A percentile compares a stretch with the other conserved stretches of the same genome.
These are phyloP conservation scores for Gorsachius goisagi DNA, from an alignment of 2,113 vertebrate species.

Conservation along the genomic window DNA sequence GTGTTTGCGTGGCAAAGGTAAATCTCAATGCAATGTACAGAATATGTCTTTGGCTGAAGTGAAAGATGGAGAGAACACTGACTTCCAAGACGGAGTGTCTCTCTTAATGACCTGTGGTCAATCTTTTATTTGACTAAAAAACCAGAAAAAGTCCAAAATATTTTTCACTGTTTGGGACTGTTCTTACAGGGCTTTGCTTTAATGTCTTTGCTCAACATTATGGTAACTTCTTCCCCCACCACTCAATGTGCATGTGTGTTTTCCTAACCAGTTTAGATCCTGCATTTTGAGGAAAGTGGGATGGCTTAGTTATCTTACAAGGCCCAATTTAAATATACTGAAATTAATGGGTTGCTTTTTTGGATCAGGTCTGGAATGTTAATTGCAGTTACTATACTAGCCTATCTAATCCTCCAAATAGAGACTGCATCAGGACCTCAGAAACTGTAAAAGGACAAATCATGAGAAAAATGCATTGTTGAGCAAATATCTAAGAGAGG, in stretches of 20 bases:
- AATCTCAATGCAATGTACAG: background rate
- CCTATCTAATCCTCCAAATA: background rate
- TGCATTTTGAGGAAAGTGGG: background rate
- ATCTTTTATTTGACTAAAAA: background rate
- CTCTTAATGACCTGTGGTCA: background rate
- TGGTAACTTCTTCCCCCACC: background rate
- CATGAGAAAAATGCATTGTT: background rate
- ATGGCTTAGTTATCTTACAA: background rate
- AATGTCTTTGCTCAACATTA: background rate
- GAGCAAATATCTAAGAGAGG: background rate
- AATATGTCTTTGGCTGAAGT: background rate
- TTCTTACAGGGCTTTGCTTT: background rate
- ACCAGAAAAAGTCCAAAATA: background rate
- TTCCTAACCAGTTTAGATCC: background rate
- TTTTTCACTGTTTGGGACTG: background rate
- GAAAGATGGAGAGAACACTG: background rate
- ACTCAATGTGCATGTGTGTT: background rate
- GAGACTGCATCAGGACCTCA: background rate
- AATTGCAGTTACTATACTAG: background rate
- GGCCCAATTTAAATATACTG: background rate
- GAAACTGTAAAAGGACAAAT: background rate
- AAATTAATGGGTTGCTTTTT: conserved; percentile 13
- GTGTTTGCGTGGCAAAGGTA: background rate
- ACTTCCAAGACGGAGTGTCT: background rate
- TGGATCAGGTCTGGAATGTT: background rate